Evolutionary conservation across 1,140 invertebrate genomes (phyloP), one percentile per base, ranked within the genome.

Genomic region (Sarcophaga peregrina): DNA sequence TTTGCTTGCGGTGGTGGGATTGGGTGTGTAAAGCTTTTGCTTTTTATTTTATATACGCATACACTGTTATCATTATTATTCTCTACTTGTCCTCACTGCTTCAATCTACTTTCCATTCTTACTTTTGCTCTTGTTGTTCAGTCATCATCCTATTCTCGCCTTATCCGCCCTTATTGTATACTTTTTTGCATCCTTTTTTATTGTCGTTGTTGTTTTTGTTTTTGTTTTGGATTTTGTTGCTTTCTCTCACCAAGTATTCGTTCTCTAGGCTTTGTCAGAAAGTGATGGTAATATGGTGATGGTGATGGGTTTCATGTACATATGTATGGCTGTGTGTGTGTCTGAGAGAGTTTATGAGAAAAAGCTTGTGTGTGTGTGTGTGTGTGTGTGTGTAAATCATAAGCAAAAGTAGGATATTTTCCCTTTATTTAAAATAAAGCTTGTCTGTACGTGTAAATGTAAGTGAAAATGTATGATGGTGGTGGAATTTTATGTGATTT

Each of bases 401-500:
- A 58, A 58, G 54, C n/a, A 58, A 58, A 58, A 58, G 13, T 58
- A 58, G 54, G 54, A n/a, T 58, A 58, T 58, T 58, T 58, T 58
- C n/a, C 54, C 15, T 58, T 58, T 58, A 58, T 37, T 37, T 37
- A 37, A 37, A 37, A 37, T 37, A 37, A 37, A 37, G 25, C 25
- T 37, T 37, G 54, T 58, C n/a, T 58, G 54, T 58, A 58, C 15
- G n/a, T 37, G 25, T 37, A 4, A 1, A 37, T 37, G 25, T 37
- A 4, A 2, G 25, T 37, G 4, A 4, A 37, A 37, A 37, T 37
- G 25, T 37, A 37, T 20, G 62, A 25, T 68, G 62, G 62, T 68
- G 62, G 62, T 68, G 62, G 62, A 68, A 68, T 68, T 68, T 68
- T 68, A 68, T 68, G 62, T 20, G n/a, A 8, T 68, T 68, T 68